Evolutionary conservation across 2,797 vertebrate genomes (phyloP).

Genomic region (Periparus ater): DNA sequence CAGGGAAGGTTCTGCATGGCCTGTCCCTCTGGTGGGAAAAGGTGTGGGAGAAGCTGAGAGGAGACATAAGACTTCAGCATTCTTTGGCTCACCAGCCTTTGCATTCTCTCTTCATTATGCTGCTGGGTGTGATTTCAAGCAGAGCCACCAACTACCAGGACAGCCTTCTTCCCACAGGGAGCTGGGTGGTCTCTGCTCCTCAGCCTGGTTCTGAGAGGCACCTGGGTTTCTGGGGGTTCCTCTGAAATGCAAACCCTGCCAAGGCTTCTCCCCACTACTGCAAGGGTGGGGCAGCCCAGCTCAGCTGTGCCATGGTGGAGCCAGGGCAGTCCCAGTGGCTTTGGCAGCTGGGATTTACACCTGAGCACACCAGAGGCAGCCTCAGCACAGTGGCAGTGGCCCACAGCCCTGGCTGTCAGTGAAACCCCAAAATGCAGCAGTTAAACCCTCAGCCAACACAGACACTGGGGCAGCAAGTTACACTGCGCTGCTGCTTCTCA

Average conservation of each 20-base stretch:
- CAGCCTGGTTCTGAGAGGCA: neutral
- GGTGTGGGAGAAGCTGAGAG: neutral
- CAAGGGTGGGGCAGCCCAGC: neutral
- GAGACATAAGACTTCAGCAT: neutral
- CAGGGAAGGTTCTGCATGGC: accelerated
- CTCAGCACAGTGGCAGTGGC: neutral
- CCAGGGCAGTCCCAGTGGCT: neutral
- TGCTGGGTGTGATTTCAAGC: neutral
- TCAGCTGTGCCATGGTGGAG: accelerated
- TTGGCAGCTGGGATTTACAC: neutral
- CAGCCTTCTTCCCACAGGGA: neutral
- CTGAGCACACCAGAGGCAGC: neutral
- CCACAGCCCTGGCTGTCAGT: neutral
- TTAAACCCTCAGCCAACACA: neutral
- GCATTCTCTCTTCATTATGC: accelerated
- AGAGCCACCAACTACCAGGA: neutral
- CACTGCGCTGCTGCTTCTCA: neutral
- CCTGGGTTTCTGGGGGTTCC: neutral
- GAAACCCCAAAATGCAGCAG: neutral
- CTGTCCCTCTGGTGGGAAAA: neutral
- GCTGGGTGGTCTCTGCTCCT: neutral
- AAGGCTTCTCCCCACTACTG: neutral
- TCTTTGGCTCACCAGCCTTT: neutral
- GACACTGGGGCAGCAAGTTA: neutral
- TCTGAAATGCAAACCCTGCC: neutral